Evolutionary conservation across 2,888 invertebrate genomes (phyloP), one percentile per base, ranked within the genome.

Genomic region (Drosophila mayaguana): DNA sequence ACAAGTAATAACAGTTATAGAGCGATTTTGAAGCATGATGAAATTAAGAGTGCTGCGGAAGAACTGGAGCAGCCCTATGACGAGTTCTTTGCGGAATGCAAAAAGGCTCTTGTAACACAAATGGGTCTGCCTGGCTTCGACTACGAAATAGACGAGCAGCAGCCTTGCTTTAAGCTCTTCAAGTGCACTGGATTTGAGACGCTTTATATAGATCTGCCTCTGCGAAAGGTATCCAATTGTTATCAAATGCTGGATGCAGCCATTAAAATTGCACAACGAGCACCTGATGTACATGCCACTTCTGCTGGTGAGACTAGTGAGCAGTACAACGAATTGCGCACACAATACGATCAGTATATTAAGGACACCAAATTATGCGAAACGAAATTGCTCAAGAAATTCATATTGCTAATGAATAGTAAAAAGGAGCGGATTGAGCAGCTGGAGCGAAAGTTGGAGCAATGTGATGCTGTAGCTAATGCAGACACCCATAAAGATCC

Each of bases 401-500:
- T 91, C 34, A 43, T 82, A 0, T 11, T 87, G 16, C 77, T 92
- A 0, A 63, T 92, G 0, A 91, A 92, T 64, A 82, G 75, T 22
- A 92, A 92, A 51, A 92, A 92, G 36, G 66, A 83, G 18, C 84
- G 89, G 59, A 92, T 92, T 25, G 78, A 76, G 0, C 83, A 91
- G 22, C 63, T 92, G 4, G 81, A 90, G 16, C 62, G 64, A 8
- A 38, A 71, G 20, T 36, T 88, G 9, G 57, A 72, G 18, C 34
- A 55, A 8, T 63, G 36, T 20, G 55, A 38, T 11, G 12, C 16
- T 5, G 28, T 9, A 22, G 38, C n/a, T 5, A 69, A 66, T 16
- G 20, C 66, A 7, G 75, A 72, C 22, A 57, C 28, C 9, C 61
- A 63, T 40, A 22, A 59, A 16, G 61, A 72, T 18, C 12, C 40